Base-by-base conservation (phyloP, 2,113 vertebrate genomes). In the Festucalex cinctus region DNA sequence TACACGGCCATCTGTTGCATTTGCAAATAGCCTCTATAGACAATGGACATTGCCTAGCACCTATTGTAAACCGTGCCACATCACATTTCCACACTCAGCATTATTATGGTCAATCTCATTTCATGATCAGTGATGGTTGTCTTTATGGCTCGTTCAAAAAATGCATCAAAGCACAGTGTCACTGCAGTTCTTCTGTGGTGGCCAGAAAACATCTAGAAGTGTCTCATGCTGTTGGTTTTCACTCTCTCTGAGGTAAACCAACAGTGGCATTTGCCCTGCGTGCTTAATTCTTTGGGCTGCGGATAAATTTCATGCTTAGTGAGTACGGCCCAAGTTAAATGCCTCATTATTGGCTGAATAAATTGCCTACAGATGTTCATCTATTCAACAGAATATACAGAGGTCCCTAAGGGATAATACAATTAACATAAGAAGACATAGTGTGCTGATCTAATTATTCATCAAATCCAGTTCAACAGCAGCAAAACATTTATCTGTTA, bases 381-480 rank as follows among this genome's bases (percentile, higher is more conserved):
- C 77, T 86, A 83, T 88, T 90, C 81, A 89, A 57, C 5, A 77
- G 58, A 69, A 84, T 90, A 87, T 83, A 80, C 86, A 89, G 86
- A 89, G 79, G 70, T 67, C 82, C 86, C 75, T 66, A 62, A 84
- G 80, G 69, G 62, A 80, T 69, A 57, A 68, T 69, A 73, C 64
- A 80, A 80, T 81, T 80, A 80, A 76, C 59, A 68, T 69, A 59
- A 76, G 22, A 76, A 19, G 26, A 75, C 63, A 48, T 10, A 6
- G 39, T 48, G 22, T 0, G 5, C 68, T 68, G 61, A 77, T 80
- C 70, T 70, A 75, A 51, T 77, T 76, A 64, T 71, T 64, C 54
- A 68, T 48, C 60, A 39, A 72, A 71, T 81, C 35, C 51, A 54
- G 10, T 26, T 76, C 3, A 65, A 68, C 44, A 76, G 69, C 77